phyloP scores from a whole-genome alignment of 2,888 invertebrate genomes.

The Pristionchus arcanus region DNA sequence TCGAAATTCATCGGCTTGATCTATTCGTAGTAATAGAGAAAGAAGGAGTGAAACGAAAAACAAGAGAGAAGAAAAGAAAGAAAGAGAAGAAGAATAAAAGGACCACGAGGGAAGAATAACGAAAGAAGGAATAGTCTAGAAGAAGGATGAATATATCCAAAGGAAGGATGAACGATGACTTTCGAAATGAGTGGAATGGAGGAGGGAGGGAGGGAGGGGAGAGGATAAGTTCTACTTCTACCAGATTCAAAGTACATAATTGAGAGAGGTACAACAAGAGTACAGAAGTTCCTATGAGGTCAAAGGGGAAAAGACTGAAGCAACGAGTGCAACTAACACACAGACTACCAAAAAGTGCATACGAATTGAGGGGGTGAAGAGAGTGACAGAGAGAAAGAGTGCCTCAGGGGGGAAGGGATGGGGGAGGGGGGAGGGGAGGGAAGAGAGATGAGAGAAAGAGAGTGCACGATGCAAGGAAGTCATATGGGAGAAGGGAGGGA shows the following conservation, averaged over 20 bases:
- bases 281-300: constrained; percentile 31
- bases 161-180: not conserved
- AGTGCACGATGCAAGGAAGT: constrained; percentile 10
- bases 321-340: constrained; percentile 3
- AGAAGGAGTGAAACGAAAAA: not conserved
- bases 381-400: constrained; percentile 36
- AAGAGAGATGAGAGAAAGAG: constrained; percentile 24
- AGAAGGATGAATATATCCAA: not conserved
- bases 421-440: constrained; percentile 18
- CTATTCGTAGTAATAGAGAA: constrained; percentile 1
- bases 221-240: not conserved
- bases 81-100: constrained; percentile 1
- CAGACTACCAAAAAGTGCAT: constrained; percentile 45
- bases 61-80: constrained; percentile 38
- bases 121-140: not conserved
- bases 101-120: not conserved
- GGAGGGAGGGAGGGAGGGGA: not conserved
- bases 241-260: constrained; percentile 10
- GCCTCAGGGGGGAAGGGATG: not conserved
- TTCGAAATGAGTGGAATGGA: constrained; percentile 22
- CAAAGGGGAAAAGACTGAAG: not conserved
- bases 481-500: not conserved
- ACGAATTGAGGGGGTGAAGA: constrained; percentile 13
- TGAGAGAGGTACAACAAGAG: not conserved
- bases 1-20: not conserved